Evolutionary conservation across 2,797 vertebrate genomes (phyloP).

Genomic region (Lophotriccus pileatus): DNA sequence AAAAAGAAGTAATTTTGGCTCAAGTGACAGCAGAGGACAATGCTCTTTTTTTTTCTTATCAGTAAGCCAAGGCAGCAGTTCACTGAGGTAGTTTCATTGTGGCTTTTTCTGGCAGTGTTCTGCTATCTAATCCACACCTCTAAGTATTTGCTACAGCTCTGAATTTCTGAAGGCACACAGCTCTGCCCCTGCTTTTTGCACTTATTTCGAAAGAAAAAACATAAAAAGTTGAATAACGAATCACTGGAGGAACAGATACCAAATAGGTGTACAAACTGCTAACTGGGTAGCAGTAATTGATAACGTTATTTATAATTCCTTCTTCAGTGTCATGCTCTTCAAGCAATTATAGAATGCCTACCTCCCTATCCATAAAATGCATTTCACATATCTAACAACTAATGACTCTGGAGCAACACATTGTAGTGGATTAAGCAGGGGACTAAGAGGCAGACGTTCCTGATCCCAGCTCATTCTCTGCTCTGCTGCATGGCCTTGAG

Average conservation of each 20-base stretch:
- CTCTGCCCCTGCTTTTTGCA: neutral
- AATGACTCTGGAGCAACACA: slow-evolving; percentile 8
- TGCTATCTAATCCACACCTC: neutral
- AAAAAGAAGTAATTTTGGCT: slow-evolving; percentile 27
- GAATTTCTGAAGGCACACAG: neutral
- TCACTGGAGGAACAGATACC: neutral
- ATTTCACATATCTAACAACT: neutral
- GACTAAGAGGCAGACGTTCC: neutral
- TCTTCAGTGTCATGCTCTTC: neutral
- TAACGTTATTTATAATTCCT: slow-evolving; percentile 9
- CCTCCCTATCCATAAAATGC: neutral
- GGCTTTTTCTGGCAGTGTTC: neutral
- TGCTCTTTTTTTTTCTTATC: slow-evolving; percentile 36
- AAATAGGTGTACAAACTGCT: neutral
- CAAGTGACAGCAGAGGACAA: slow-evolving; percentile 36
- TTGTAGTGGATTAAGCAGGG: neutral
- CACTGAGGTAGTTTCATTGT: neutral
- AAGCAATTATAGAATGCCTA: neutral
- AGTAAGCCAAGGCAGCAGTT: slow-evolving; percentile 19
- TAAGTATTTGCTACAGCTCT: slow-evolving; percentile 6
- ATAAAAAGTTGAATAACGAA: neutral
- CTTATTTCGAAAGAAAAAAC: neutral
- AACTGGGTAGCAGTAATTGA: neutral
- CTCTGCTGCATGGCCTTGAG: neutral
- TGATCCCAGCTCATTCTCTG: neutral